Percentiles rank a stretch among this genome's conserved stretches.
These are phyloP conservation scores for Trimorus sp. DNA, from an alignment of 2,888 invertebrate species.

Conservation along the genomic window DNA sequence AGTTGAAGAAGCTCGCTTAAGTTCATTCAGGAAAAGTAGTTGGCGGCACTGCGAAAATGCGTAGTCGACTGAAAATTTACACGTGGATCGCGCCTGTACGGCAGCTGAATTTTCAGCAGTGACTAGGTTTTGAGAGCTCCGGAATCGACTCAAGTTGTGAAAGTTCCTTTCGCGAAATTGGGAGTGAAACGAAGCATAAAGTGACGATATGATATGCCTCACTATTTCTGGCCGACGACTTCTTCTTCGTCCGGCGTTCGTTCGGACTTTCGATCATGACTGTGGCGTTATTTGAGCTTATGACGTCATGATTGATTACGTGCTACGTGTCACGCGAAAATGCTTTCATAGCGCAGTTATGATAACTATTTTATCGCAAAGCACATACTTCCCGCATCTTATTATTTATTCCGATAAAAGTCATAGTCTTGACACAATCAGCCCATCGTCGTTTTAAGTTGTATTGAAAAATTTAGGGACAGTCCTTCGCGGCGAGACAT, in stretches of 20 bases:
- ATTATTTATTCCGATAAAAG: neutral
- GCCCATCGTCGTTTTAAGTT: neutral
- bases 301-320: slow-evolving; percentile 46
- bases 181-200: slow-evolving; percentile 72
- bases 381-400: neutral
- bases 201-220: slow-evolving; percentile 66
- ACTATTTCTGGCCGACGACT: slow-evolving; percentile 45
- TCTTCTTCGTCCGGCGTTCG: slow-evolving; percentile 26
- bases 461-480: too few relatives aligned
- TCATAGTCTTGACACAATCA: neutral
- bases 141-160: slow-evolving; percentile 57
- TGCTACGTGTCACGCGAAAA: slow-evolving; percentile 18
- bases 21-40: slow-evolving; percentile 30
- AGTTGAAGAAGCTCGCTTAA: slow-evolving; percentile 20
- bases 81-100: slow-evolving; percentile 32
- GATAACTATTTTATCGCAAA: slow-evolving; percentile 24
- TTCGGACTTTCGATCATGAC: slow-evolving; percentile 45
- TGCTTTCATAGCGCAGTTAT: neutral
- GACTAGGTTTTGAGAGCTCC: slow-evolving; percentile 41
- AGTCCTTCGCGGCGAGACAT: too few relatives aligned
- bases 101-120: slow-evolving; percentile 49
- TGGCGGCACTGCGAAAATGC: slow-evolving; percentile 17
- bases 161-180: slow-evolving; percentile 60
- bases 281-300: slow-evolving; percentile 24
- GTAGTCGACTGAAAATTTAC: slow-evolving; percentile 38